Conservation (phyloP, 1,140 invertebrate species). For the Platyscapa corneri region DNA sequence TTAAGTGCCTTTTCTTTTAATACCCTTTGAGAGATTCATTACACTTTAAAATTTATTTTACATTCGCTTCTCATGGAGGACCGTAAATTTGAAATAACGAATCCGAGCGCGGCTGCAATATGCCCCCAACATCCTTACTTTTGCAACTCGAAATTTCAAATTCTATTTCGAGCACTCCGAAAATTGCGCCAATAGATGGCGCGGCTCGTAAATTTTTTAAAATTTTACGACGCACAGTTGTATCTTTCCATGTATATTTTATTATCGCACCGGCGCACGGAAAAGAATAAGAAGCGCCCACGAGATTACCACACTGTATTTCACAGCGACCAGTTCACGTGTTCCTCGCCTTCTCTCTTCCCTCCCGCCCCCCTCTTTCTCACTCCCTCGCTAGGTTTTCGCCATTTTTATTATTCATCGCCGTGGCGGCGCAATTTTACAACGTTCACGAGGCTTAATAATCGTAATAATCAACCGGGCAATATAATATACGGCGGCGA, state of each 20-base stretch:
- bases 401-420: constrained; percentile 52
- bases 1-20: not conserved
- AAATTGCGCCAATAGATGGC: constrained; percentile 23
- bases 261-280: not conserved
- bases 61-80: not conserved
- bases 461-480: constrained; percentile 67
- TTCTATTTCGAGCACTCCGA: constrained; percentile 15
- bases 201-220: constrained; percentile 43
- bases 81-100: not conserved
- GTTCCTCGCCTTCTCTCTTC: constrained; percentile 52
- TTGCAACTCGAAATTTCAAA: constrained; percentile 24
- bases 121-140: not conserved
- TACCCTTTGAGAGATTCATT: not conserved
- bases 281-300: constrained; percentile 33
- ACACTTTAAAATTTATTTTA: not conserved
- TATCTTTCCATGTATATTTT: constrained; percentile 34
- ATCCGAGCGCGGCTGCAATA: not conserved
- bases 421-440: constrained; percentile 28
- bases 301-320: constrained; percentile 44
- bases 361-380: too few relatives aligned
- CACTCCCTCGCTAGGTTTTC: not conserved
- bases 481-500: not conserved
- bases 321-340: constrained; percentile 41
- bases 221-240: constrained; percentile 15
- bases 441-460: constrained; percentile 61